Conservation (phyloP, 2,888 invertebrate genomes). For the Bombylius discolor region DNA sequence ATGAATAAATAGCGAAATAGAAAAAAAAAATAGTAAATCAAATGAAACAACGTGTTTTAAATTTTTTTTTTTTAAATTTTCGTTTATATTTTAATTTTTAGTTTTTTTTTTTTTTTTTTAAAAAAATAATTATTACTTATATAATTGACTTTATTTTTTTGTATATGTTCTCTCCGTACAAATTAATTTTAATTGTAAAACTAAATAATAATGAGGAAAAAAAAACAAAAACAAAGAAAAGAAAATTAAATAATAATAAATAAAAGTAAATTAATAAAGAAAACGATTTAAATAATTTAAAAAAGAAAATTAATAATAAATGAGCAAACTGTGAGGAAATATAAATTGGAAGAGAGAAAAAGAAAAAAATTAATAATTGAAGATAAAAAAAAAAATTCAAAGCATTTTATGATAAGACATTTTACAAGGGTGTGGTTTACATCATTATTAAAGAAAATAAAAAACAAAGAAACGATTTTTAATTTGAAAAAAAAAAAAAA, state of each 20-base stretch:
- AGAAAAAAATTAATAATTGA: neutral
- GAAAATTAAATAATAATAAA: neutral
- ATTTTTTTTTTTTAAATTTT: no score
- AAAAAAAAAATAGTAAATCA: no score
- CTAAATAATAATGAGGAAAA: neutral
- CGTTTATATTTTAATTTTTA: no score
- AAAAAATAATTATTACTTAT: no score
- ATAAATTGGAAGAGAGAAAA: neutral
- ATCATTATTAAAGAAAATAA: neutral
- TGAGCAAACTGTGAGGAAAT: neutral
- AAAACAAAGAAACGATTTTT: neutral
- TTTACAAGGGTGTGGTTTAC: slow-evolving; percentile 4
- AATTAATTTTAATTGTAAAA: slow-evolving; percentile 12
- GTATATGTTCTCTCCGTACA: slow-evolving; percentile 11
- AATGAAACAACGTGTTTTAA: no score
- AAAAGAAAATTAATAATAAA: neutral
- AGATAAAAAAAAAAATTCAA: neutral
- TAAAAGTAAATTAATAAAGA: neutral
- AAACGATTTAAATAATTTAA: neutral
- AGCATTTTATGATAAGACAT: slow-evolving; percentile 6
- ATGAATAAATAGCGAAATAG: no score
- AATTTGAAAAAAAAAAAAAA: neutral
- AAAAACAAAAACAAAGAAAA: neutral
- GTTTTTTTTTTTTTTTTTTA: no score
- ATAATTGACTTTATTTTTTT: neutral